Evolutionary conservation across 2,888 invertebrate species (phyloP).

Genomic region (Sialis fuliginosa): DNA sequence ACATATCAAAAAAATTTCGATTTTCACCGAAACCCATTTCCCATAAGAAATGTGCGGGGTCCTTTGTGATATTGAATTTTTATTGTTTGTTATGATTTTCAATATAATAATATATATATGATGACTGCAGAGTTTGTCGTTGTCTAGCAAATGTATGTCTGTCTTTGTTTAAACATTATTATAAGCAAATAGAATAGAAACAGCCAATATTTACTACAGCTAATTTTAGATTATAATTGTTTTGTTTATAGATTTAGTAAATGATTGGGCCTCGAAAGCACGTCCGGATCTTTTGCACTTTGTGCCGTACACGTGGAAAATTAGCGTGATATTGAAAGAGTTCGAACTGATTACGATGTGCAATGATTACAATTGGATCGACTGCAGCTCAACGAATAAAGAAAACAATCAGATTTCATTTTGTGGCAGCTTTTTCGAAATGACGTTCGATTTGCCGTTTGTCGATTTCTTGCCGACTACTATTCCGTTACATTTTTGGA

Average conservation of each 20-base stretch:
- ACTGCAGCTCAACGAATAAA: conserved; percentile 88
- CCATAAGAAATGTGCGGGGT: no score
- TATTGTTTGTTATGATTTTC: no score
- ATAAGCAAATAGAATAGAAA: no score
- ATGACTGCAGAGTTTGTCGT: no score
- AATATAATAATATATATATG: no score
- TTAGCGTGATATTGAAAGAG: conserved; percentile 78
- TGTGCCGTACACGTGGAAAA: conserved; percentile 93
- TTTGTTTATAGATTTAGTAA: conserved; percentile 55
- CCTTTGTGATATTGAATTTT: no score
- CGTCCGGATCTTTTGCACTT: conserved; percentile 86
- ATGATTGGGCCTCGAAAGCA: conserved; percentile 92
- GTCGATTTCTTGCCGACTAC: conserved; percentile 84
- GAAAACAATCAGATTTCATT: conserved; percentile 90
- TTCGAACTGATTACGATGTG: conserved; percentile 86
- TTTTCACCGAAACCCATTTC: no score
- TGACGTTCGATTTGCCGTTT: conserved; percentile 88
- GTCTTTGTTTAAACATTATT: no score
- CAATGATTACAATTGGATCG: conserved; percentile 98
- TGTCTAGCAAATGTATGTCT: no score
- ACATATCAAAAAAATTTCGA: no score
- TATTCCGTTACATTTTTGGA: conserved; percentile 78
- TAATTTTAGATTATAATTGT: conserved; percentile 3
- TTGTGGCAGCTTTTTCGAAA: conserved; percentile 83
- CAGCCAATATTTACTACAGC: neutral